Conservation (phyloP, 2,113 vertebrate species). For the Puma concolor region DNA sequence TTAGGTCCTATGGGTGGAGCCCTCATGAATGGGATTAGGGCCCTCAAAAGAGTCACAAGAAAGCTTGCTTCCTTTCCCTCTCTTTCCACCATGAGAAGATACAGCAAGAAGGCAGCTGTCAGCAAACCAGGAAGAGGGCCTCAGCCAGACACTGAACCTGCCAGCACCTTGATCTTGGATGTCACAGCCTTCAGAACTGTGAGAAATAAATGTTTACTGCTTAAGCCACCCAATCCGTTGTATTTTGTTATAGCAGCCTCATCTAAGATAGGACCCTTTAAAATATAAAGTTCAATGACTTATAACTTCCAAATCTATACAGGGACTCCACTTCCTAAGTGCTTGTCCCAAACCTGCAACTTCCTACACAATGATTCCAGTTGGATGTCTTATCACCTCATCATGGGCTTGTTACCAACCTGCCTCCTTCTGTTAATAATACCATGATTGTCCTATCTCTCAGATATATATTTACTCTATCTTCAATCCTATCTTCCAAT, state of each 20-base stretch:
- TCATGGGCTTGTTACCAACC: background rate
- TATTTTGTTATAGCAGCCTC: background rate
- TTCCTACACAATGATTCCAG: background rate
- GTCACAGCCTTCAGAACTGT: background rate
- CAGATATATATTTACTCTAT: background rate
- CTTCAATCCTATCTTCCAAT: background rate
- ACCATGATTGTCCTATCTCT: background rate
- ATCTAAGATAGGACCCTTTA: background rate
- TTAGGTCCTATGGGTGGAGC: background rate
- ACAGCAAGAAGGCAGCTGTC: background rate
- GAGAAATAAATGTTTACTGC: constrained; percentile 8
- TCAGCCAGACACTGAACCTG: background rate
- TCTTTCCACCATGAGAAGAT: background rate
- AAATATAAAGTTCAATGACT: background rate
- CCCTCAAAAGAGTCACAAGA: background rate
- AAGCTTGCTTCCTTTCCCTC: background rate
- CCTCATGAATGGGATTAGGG: background rate
- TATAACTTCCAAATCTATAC: background rate
- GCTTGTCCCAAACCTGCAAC: background rate
- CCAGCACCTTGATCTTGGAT: background rate
- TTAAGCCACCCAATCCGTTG: background rate
- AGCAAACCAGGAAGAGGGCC: background rate
- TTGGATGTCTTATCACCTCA: background rate
- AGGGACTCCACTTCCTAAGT: background rate
- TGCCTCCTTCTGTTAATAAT: background rate